Evolutionary conservation across 2,797 vertebrate species (phyloP), one percentile per base, ranked within the genome.

Genomic region (Microctenopoma stevenorrisi): DNA sequence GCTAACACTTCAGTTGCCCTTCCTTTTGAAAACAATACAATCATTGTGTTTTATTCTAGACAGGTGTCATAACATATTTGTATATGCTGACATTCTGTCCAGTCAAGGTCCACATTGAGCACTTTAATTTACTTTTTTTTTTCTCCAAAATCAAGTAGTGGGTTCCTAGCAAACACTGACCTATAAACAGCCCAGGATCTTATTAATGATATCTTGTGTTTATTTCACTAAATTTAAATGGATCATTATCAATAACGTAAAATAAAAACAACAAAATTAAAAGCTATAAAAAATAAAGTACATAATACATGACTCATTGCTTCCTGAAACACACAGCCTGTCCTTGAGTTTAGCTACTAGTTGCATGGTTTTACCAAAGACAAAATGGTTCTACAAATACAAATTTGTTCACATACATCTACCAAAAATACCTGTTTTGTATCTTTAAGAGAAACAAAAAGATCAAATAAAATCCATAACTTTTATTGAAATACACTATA

Each of bases 401-500:
- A 76, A 54, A 40, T 38, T 26, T 61, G 48, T 62, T 57, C 22
- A 60, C 15, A 63, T 58, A 64, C 2, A 49, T 35, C 30, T 55
- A 54, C 5, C 16, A 84, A 86, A 81, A 79, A 10, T 18, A 47
- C 49, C 62, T 22, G 25, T 53, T 57, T 49, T 61, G 44, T 28
- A 52, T 44, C 68, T 38, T 67, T 47, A 38, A 52, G 30, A 81
- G 49, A 53, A 71, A 52, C 18, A 62, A 51, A 75, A 64, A 47
- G 25, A 70, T 37, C 25, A 55, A 69, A 81, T 68, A 78, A 64
- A 62, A 61, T 51, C 25, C 70, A 71, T 26, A 77, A 51, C 38
- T 57, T 76, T 80, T 58, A 57, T 76, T 72, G 46, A 79, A 85
- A 86, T 68, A 76, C 59, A 67, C 85, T 86, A 90, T 68, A 90